phyloP scores from a whole-genome alignment of 2,888 invertebrate species.

The Cyrtodaria siliqua region DNA sequence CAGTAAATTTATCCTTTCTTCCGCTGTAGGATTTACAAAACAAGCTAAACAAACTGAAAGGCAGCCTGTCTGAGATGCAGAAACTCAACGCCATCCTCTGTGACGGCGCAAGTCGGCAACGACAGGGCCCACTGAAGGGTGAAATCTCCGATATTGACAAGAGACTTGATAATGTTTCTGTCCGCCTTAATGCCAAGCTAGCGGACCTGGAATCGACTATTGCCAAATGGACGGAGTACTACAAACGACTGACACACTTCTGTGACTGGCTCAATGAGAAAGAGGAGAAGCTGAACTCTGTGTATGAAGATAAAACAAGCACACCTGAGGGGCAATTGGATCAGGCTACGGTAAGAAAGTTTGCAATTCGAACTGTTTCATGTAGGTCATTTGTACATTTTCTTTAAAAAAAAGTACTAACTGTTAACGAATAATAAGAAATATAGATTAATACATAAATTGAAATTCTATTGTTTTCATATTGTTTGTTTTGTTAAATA shows the following conservation, averaged over 20 bases:
- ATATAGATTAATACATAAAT: no score
- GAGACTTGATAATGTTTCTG: slow-evolving; percentile 77
- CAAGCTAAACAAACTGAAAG: slow-evolving; percentile 79
- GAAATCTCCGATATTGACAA: slow-evolving; percentile 81
- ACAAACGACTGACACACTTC: slow-evolving; percentile 93
- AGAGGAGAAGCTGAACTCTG: slow-evolving; percentile 93
- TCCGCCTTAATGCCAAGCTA: slow-evolving; percentile 78
- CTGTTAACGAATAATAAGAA: no score
- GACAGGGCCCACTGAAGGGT: slow-evolving; percentile 78
- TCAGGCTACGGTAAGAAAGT: slow-evolving; percentile 80
- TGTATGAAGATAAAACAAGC: slow-evolving; percentile 92
- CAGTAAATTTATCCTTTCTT: no score
- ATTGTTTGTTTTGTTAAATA: no score
- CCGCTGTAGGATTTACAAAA: slow-evolving; percentile 80
- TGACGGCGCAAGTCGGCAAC: slow-evolving; percentile 90
- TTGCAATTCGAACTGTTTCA: no score
- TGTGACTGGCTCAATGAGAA: slow-evolving; percentile 92
- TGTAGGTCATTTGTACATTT: no score
- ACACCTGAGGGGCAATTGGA: slow-evolving; percentile 93
- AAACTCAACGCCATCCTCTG: slow-evolving; percentile 92
- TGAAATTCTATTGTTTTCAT: no score
- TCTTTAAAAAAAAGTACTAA: no score
- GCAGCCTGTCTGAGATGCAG: slow-evolving; percentile 79
- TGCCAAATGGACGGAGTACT: slow-evolving; percentile 96
- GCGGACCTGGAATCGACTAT: slow-evolving; percentile 91